Base-by-base conservation (phyloP, 2,888 invertebrate genomes). In the Calameuta filiformis region DNA sequence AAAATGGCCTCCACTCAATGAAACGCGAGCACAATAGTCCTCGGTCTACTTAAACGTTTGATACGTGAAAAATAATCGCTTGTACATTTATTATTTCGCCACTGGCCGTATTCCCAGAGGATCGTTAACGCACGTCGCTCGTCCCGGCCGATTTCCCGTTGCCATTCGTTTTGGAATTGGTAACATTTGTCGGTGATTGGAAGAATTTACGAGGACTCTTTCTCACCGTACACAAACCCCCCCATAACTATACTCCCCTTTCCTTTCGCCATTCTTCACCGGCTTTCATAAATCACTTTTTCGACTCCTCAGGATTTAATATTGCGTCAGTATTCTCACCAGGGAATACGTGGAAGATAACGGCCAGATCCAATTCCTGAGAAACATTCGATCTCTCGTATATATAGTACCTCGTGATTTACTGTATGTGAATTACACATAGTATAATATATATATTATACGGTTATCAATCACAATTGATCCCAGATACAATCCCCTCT, bases 131-230 rank as follows among this genome's bases (percentile, higher is more conserved):
- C 56, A 0, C 56, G 56, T 23, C 56, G 23, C 23, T 56, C 23
- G 9, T 56, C 9, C 56, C 56, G 56, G 23, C 56, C 9, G 56
- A 56, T 23, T 56, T 56, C 56, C 12, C 71, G 31, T 11, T 31
- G 33, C 71, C 34, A 71, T 34, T 33, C 31, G 71, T 71, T 31
- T 71, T 34, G 33, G 71, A 71, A 68, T 79, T 76, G 68, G 85
- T 82, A 85, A 87, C 86, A 85, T 87, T 87, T 87, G 86, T 85
- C 84, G 82, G 83, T 85, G 84, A 87, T 87, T 85, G 87, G 83
- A 84, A 83, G 84, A 86, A 88, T 87, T 87, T 87, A 87, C 83
- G 83, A 86, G 85, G 73, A 82, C 81, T 79, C 81, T 82, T 81
- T 80, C 78, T 79, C 78, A 78, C 82, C 31, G 76, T 74, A 76